Conservation (phyloP, 2,797 vertebrate genomes). For the Otolemur crassicaudatus region DNA sequence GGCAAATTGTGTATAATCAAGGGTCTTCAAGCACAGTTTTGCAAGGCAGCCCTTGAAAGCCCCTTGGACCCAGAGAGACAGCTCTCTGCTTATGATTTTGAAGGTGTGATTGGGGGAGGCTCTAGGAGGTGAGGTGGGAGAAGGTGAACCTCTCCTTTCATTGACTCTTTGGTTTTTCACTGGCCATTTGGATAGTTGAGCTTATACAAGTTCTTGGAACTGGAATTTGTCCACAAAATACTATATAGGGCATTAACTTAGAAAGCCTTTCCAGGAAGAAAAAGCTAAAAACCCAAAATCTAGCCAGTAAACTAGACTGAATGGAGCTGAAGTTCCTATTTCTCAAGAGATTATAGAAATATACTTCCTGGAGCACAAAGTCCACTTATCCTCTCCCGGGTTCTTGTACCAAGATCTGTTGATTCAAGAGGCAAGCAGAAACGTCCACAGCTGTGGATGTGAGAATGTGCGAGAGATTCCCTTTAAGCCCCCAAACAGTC, state of each 20-base stretch:
- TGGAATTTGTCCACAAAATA: constrained; percentile 63
- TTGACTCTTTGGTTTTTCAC: not conserved
- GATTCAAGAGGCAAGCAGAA: not conserved
- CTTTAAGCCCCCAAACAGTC: not conserved
- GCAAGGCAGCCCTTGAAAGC: not conserved
- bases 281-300: constrained; percentile 51
- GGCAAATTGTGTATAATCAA: not conserved
- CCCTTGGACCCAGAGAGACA: not conserved
- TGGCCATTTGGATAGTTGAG: not conserved
- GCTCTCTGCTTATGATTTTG: not conserved
- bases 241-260: not conserved
- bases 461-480: not conserved
- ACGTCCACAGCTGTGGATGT: not conserved
- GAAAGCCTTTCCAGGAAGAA: constrained; percentile 48
- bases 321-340: constrained; percentile 70
- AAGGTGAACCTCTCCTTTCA: not conserved
- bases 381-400: not conserved
- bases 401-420: constrained; percentile 38
- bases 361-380: constrained; percentile 65
- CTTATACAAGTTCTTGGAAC: constrained; percentile 5
- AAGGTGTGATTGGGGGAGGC: too few relatives aligned
- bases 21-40: not conserved
- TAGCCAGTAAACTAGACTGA: constrained; percentile 31
- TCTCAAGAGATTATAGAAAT: constrained; percentile 62
- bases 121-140: too few relatives aligned